Evolutionary conservation across 2,113 vertebrate genomes (phyloP).

Genomic region (Pundamilia nyererei): DNA sequence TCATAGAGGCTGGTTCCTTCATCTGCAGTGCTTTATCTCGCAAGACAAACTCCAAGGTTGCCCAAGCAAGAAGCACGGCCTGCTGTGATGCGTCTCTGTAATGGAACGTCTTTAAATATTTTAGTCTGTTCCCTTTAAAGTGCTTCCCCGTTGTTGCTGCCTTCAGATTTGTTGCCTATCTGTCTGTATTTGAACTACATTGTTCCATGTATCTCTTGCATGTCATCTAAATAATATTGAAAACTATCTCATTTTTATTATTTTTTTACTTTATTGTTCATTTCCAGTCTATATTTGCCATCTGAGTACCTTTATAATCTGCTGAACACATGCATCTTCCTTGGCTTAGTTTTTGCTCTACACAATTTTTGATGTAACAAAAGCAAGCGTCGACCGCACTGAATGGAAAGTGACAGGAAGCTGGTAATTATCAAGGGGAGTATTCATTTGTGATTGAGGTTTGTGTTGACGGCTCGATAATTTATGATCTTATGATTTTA

Average conservation of each 20-base stretch:
- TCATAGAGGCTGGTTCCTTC: constrained; percentile 88
- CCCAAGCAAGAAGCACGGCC: constrained; percentile 69
- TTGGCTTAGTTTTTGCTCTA: not conserved
- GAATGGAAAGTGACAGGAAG: not conserved
- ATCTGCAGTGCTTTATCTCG: constrained; percentile 84
- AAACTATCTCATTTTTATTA: not conserved
- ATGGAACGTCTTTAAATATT: not conserved
- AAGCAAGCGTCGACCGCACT: not conserved
- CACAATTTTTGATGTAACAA: not conserved
- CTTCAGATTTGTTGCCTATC: not conserved
- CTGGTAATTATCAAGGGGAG: not conserved
- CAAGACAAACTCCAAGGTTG: constrained; percentile 90
- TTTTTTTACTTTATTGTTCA: not conserved
- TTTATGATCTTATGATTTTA: not conserved
- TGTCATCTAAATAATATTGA: not conserved
- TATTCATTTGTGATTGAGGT: not conserved
- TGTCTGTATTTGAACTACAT: not conserved
- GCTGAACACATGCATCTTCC: not conserved
- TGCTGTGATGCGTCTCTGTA: constrained; percentile 13
- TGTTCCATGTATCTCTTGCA: not conserved
- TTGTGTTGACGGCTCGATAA: not conserved
- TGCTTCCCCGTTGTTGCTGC: constrained; percentile 23
- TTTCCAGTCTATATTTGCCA: not conserved
- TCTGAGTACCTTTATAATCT: not conserved
- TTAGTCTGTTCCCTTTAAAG: not conserved